Evolutionary conservation across 2,797 vertebrate species (phyloP), one percentile per base, ranked within the genome.

Genomic region (Sebastes alutus): DNA sequence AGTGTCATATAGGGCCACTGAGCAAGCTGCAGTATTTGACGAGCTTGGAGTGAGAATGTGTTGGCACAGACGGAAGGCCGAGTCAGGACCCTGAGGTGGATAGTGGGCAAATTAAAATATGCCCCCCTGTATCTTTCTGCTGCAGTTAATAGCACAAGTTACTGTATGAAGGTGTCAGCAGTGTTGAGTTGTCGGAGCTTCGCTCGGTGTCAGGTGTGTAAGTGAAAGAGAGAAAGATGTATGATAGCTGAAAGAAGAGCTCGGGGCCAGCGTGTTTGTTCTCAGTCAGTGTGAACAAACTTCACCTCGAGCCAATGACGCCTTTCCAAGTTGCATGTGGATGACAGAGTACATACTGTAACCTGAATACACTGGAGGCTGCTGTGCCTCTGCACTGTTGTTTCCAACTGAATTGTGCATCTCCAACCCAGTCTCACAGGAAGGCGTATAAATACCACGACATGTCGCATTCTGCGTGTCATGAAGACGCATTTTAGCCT

Each of bases 101-200:
- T 2, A 46, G 46, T 20, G 60, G 46, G 16, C 56, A 77, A 71
- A 86, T 77, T 66, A 60, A 83, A 87, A 76, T 16, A n/a, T n/a
- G 30, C 49, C 38, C 56, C 46, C 11, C 4, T 27, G 22, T 65
- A 56, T 29, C 66, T 75, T 78, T 62, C 64, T 77, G 71, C 77
- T 81, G 49, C 75, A 66, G 62, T 72, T 87, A 76, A 78, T 81
- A 80, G 72, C n/a, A 8, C 18, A 64, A 29, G 22, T 81, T 81
- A 52, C 7, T 52, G 20, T n/a, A 35, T 71, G 59, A 70, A 49
- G 27, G 55, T 63, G 76, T 91, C 85, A 82, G 85, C 80, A 70
- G 68, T 8, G 73, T 22, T 75, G 64, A 77, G 77, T 13, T 69
- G 68, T n/a, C 38, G 63, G 72, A 74, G 55, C 73, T 69, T 69